Evolutionary conservation across 2,797 vertebrate species (phyloP), one percentile per base, ranked within the genome.

Genomic region (Macropodus opercularis): DNA sequence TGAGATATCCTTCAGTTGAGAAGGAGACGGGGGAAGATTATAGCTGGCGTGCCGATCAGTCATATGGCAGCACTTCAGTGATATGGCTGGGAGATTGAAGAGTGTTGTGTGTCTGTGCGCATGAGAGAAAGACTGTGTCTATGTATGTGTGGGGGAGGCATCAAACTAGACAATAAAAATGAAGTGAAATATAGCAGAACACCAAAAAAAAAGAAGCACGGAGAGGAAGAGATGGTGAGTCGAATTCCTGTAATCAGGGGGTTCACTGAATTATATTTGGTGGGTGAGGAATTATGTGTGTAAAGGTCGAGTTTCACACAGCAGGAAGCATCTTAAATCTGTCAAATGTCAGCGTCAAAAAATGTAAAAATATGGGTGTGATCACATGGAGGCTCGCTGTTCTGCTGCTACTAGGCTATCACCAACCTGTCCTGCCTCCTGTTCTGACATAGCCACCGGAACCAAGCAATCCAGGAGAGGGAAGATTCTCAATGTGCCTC

Each of bases 1-100:
- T 43, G 64, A 68, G 48, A 55, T 31, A 48, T 73, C 23, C 43
- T 65, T 75, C 50, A 52, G 42, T 47, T 63, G 46, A 68, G 58
- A 53, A 38, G 43, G 48, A 51, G 36, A 61, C 46, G 24, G 32
- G 53, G 39, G 50, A 63, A 59, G 64, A 77, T 75, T 75, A 59
- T 29, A 75, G 64, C 59, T 59, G 65, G 47, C 22, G 3, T 58
- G 35, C 21, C 66, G 56, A 79, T 66, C 52, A 60, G 52, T 66
- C 62, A 66, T 63, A 46, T 50, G 49, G 61, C 40, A 29, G 40
- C 63, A 58, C 58, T 64, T 69, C 40, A 41, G 49, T 9, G 0
- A 38, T 61, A 64, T 50, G 40, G 31, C 63, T 42, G n/a, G 41
- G 32, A 61, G 63, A 67, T n/a, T 62, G 21, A 39, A 26, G 42